Percentiles rank a stretch among this genome's conserved stretches.
phyloP scores from a whole-genome alignment of 2,113 vertebrate genomes.

The Xerus inauris region DNA sequence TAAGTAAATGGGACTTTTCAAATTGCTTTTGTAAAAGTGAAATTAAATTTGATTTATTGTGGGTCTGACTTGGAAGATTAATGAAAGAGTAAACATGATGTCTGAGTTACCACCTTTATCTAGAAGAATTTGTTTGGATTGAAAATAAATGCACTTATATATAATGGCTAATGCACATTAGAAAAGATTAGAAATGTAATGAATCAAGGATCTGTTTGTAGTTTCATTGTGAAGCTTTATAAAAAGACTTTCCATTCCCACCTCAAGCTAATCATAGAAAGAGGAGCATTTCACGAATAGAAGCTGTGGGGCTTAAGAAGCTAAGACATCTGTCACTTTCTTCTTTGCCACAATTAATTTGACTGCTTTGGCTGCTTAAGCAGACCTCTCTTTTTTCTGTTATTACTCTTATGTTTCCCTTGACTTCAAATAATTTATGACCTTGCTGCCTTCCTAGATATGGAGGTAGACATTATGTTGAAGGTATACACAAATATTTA shows the following conservation, averaged over 20 bases:
- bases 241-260: neutral
- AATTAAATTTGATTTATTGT: slow-evolving; percentile 16
- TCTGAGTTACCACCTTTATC: neutral
- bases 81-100: slow-evolving; percentile 33
- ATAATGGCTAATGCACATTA: neutral
- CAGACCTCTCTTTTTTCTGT: neutral
- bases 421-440: neutral
- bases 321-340: neutral
- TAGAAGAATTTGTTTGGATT: slow-evolving; percentile 43
- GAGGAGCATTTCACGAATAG: neutral
- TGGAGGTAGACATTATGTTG: neutral
- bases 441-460: neutral
- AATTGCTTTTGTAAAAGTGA: slow-evolving; percentile 28
- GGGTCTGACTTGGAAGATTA: slow-evolving; percentile 5
- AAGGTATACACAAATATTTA: neutral
- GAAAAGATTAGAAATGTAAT: slow-evolving; percentile 24
- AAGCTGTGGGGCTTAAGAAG: neutral
- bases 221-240: neutral
- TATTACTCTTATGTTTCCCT: neutral
- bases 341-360: neutral
- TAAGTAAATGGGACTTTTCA: slow-evolving; percentile 19
- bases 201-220: neutral
- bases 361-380: neutral
- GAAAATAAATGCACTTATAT: neutral
- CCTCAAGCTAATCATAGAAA: neutral